Percentiles rank a stretch among this genome's conserved stretches.
phyloP scores from a whole-genome alignment of 2,888 invertebrate species.

The Pachydiplax longipennis region DNA sequence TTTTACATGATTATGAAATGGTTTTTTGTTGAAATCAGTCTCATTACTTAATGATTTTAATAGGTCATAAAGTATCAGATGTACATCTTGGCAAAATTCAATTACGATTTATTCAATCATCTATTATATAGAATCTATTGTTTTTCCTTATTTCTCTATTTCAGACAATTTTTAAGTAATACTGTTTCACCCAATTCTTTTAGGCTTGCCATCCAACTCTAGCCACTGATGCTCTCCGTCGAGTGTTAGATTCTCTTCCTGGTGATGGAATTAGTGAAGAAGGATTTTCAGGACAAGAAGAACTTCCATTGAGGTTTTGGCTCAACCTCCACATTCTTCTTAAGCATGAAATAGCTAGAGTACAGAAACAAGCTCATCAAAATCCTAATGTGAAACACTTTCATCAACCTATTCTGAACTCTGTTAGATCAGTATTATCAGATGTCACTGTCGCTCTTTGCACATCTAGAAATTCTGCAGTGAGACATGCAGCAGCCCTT shows the following conservation, averaged over 20 bases:
- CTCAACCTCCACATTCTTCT: conserved; percentile 1
- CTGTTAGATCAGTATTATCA: conserved; percentile 18
- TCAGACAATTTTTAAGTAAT: too few species aligned
- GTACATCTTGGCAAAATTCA: too few species aligned
- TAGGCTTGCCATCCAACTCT: conserved; percentile 11
- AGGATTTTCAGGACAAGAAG: background rate
- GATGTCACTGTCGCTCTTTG: background rate
- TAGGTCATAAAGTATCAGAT: too few species aligned
- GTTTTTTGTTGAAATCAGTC: too few species aligned
- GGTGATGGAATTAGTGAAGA: conserved; percentile 13
- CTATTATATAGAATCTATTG: too few species aligned
- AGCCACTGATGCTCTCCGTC: background rate
- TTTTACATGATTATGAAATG: too few species aligned
- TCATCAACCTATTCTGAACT: conserved; percentile 7
- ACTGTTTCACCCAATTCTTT: background rate
- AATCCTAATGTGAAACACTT: background rate
- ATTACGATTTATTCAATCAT: too few species aligned
- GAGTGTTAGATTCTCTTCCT: conserved; percentile 24
- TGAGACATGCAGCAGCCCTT: conserved; percentile 20
- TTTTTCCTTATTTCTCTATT: too few species aligned
- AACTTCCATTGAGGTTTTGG: conserved; percentile 13
- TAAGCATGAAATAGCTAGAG: background rate
- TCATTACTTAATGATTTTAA: too few species aligned
- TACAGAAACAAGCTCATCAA: background rate
- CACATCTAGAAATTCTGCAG: conserved; percentile 6